These are phyloP conservation scores for Oreamnos americanus DNA, from an alignment of 2,113 vertebrate genomes.

Conservation along the genomic window DNA sequence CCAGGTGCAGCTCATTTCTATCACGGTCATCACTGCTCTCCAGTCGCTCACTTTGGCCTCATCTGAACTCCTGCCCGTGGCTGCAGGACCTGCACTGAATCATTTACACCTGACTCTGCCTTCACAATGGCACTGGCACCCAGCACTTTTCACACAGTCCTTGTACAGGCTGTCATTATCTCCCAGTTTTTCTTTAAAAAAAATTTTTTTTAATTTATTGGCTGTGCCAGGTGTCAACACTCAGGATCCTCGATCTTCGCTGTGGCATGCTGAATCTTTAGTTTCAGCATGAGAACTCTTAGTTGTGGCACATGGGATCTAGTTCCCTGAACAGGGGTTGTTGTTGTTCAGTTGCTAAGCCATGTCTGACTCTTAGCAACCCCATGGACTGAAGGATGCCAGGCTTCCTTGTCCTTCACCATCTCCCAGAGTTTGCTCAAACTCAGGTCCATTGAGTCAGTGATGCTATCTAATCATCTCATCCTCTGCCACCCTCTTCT, in stretches of 20 bases:
- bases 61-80: background rate
- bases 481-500: background rate
- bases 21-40: background rate
- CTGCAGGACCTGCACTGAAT: background rate
- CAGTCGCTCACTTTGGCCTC: background rate
- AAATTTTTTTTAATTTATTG: background rate
- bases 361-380: background rate
- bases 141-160: background rate
- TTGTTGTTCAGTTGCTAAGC: background rate
- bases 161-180: background rate
- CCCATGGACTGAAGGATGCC: background rate
- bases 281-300: background rate
- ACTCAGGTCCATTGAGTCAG: background rate
- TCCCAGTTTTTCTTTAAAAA: background rate
- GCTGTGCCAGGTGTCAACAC: background rate
- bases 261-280: background rate
- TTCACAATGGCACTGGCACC: background rate
- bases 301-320: background rate
- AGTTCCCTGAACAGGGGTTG: background rate
- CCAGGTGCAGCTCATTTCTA: background rate
- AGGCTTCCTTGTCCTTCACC: background rate
- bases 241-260: accelerated
- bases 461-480: background rate
- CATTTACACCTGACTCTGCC: background rate
- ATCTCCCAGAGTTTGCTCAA: background rate